Conservation (phyloP, 2,113 vertebrate species). For the Melanerpes aurifrons region DNA sequence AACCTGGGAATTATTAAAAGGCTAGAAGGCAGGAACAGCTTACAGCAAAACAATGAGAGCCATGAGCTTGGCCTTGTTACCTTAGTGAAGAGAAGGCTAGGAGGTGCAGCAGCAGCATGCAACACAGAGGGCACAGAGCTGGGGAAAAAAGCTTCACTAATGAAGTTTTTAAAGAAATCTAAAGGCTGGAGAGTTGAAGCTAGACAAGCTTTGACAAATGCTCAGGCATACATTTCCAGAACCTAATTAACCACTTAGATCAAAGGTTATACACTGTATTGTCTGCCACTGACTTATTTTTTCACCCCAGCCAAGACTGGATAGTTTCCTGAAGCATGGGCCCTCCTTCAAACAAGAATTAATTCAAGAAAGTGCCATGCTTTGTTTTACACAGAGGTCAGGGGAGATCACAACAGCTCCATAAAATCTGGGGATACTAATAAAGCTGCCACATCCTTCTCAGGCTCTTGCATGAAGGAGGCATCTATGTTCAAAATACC, state of each 20-base stretch:
- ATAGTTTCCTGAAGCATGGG: neutral
- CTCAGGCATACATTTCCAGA: neutral
- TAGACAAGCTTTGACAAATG: neutral
- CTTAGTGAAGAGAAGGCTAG: neutral
- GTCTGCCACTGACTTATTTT: neutral
- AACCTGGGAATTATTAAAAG: neutral
- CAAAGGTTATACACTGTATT: neutral
- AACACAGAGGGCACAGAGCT: neutral
- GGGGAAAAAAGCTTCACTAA: neutral
- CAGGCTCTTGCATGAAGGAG: neutral
- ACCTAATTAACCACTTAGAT: neutral
- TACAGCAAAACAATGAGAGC: neutral
- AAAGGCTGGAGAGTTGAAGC: neutral
- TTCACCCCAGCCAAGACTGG: neutral
- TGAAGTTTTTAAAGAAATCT: neutral
- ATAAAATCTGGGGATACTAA: neutral
- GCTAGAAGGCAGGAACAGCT: neutral
- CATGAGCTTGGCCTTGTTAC: neutral
- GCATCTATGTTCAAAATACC: rapidly evolving
- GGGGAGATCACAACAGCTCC: neutral
- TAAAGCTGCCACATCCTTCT: neutral
- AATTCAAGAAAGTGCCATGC: neutral
- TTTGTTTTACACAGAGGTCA: neutral
- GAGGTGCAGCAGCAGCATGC: neutral
- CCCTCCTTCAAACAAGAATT: neutral